These are phyloP conservation scores for Psittacula cyanocephala DNA, from an alignment of 2,113 vertebrate genomes.

Conservation along the genomic window DNA sequence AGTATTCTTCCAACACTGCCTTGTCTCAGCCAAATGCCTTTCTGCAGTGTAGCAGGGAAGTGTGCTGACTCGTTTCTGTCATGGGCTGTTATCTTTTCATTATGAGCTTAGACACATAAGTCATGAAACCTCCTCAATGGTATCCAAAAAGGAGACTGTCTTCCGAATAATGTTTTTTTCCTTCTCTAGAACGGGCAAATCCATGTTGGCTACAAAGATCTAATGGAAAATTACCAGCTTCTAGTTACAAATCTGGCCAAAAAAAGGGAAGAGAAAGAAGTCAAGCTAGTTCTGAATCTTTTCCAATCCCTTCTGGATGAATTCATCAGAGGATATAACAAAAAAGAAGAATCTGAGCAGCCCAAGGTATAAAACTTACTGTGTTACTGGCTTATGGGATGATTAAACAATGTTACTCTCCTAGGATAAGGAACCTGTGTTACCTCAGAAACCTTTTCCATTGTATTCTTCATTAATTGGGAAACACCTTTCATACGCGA, in stretches of 20 bases:
- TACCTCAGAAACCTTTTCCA: background rate
- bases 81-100: background rate
- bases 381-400: background rate
- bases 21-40: background rate
- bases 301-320: slow-evolving; percentile 96
- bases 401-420: background rate
- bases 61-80: background rate
- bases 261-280: slow-evolving; percentile 87
- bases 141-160: background rate
- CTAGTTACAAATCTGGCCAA: slow-evolving; percentile 85
- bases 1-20: background rate
- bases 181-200: slow-evolving; percentile 85
- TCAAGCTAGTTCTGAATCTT: slow-evolving; percentile 92
- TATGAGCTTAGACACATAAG: background rate
- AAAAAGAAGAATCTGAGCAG: slow-evolving; percentile 87
- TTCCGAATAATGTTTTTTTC: background rate
- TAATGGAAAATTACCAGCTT: slow-evolving; percentile 92
- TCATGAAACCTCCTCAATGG: background rate
- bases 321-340: slow-evolving; percentile 90
- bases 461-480: background rate
- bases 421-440: background rate
- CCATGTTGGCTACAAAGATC: slow-evolving; percentile 88
- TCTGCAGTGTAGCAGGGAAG: background rate
- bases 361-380: slow-evolving; percentile 74
- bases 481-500: background rate